Evolutionary conservation across 1,140 invertebrate species (phyloP).

Genomic region (Atopsyche davidsoni): DNA sequence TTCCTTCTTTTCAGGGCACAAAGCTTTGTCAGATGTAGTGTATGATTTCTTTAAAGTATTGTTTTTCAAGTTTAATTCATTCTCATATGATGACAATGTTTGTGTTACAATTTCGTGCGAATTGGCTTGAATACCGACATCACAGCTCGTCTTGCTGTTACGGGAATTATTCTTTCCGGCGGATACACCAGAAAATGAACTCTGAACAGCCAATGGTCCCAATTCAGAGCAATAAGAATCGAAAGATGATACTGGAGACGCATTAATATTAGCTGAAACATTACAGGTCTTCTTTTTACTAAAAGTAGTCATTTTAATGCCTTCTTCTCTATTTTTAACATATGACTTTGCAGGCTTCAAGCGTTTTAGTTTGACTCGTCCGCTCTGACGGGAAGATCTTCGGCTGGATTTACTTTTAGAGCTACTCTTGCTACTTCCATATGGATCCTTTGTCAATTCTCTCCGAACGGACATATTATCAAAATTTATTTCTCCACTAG

Average conservation of each 20-base stretch:
- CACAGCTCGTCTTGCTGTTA: conserved; percentile 42
- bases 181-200: conserved; percentile 44
- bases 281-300: conserved; percentile 22
- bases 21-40: conserved; percentile 13
- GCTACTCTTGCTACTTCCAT: conserved; percentile 26
- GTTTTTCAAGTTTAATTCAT: conserved; percentile 25
- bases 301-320: conserved; percentile 26
- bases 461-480: conserved; percentile 24
- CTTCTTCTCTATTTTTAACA: conserved; percentile 18
- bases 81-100: conserved; percentile 35
- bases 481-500: conserved; percentile 12
- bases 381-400: conserved; percentile 32
- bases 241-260: conserved; percentile 27
- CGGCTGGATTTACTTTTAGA: conserved; percentile 33
- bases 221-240: conserved; percentile 39
- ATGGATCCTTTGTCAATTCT: conserved; percentile 11
- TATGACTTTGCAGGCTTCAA: conserved; percentile 17
- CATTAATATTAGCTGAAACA: conserved; percentile 18
- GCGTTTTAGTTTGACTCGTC: conserved; percentile 28
- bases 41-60: conserved; percentile 21
- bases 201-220: conserved; percentile 39
- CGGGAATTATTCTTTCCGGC: conserved; percentile 48
- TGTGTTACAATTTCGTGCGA: conserved; percentile 56
- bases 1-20: conserved; percentile 26
- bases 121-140: conserved; percentile 53